Evolutionary conservation across 2,113 vertebrate genomes (phyloP).

Genomic region (Gobius niger): DNA sequence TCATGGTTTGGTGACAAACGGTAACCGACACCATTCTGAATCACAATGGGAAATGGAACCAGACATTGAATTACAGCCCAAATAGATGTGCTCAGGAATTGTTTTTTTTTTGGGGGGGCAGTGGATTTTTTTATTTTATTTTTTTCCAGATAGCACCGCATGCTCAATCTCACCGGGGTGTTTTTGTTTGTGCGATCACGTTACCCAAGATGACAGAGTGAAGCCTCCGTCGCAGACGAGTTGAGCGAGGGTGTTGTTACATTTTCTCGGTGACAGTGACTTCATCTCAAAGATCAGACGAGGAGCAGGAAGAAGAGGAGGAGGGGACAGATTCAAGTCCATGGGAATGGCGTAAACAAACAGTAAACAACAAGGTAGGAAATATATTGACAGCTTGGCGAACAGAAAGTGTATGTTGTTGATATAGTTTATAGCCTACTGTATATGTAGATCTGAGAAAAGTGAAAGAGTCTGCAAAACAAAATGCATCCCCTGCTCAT

Average conservation of each 20-base stretch:
- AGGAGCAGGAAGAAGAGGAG: constrained; percentile 13
- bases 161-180: constrained; percentile 20
- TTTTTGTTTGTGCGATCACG: constrained; percentile 45
- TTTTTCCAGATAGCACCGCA: constrained; percentile 3
- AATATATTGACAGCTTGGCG: too few relatives aligned
- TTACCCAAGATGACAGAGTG: constrained; percentile 32
- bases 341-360: background rate
- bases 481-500: too few relatives aligned
- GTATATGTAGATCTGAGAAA: too few relatives aligned
- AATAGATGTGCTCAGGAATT: constrained; percentile 29
- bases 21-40: too few relatives aligned
- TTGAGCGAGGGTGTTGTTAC: background rate
- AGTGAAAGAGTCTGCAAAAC: too few relatives aligned
- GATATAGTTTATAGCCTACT: too few relatives aligned
- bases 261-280: constrained; percentile 17
- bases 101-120: constrained; percentile 8
- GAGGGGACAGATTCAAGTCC: background rate
- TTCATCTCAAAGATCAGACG: constrained; percentile 16
- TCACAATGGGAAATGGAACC: constrained; percentile 5
- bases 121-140: too few relatives aligned
- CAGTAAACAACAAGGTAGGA: background rate
- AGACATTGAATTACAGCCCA: constrained; percentile 29
- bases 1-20: too few relatives aligned
- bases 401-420: too few relatives aligned
- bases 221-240: constrained; percentile 14